Evolutionary conservation across 2,797 vertebrate species (phyloP), one percentile per base, ranked within the genome.

Genomic region (Odontamblyopus rebecca): DNA sequence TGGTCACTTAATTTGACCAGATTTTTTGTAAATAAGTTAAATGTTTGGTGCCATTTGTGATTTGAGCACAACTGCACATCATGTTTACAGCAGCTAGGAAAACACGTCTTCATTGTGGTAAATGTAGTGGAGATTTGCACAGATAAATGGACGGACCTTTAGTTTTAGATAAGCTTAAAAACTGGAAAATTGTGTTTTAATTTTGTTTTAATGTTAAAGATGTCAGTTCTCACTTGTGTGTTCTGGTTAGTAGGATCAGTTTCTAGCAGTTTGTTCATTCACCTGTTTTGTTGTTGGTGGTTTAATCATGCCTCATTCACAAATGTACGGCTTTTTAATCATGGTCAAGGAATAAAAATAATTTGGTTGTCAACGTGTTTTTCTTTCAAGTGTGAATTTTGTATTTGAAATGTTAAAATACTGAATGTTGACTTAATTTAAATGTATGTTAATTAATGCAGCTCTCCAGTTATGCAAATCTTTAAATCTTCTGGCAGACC

Each of bases 81-180:
- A 72, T 75, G 76, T 89, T 90, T 82, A 88, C 82, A 82, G 70
- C 75, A 70, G 79, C 73, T 48, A 41, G 61, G 30, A 75, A 68
- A 61, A 75, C 60, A 70, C 19, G 60, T 70, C 41, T 61, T 61
- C 69, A 53, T 41, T 69, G 48, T 82, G 44, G 75, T 23, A 44
- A 78, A 59, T 60, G 15, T 74, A 9, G 79, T 75, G 63, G 63
- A 53, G 41, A 9, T 86, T 89, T 90, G 90, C 89, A 92, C 90
- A 87, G 70, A 68, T 71, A 70, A 78, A 85, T 81, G 59, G 71
- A 30, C 73, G 44, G 64, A 78, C n/a, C 67, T 69, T 74, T 60
- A 13, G 50, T 77, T 73, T 72, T 71, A 68, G 67, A 77, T 41
- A 85, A 72, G 29, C 44, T 67, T 57, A 26, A 69, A 79, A 90